These are phyloP conservation scores for Carassius auratus DNA, from an alignment of 2,113 vertebrate genomes.

Conservation along the genomic window DNA sequence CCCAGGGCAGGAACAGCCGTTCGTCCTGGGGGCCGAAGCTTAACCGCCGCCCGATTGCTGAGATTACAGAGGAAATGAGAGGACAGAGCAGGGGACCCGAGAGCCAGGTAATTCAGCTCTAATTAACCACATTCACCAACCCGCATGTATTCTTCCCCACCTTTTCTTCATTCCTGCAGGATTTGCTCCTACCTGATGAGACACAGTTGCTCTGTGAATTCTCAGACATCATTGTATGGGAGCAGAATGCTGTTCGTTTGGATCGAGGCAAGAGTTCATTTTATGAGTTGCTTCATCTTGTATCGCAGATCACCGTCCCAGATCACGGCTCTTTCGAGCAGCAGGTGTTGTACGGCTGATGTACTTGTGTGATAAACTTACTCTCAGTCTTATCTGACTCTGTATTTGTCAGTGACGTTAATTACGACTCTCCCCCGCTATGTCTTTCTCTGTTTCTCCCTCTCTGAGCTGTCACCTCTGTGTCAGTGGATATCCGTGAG, in stretches of 20 bases:
- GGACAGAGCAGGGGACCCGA: conserved; percentile 52
- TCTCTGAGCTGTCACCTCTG: conserved; percentile 41
- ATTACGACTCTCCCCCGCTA: conserved; percentile 9
- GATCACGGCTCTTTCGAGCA: neutral
- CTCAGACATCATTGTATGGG: conserved; percentile 22
- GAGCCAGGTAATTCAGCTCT: conserved; percentile 63
- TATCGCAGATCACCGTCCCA: conserved; percentile 29
- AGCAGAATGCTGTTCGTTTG: neutral
- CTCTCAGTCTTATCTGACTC: conserved; percentile 19
- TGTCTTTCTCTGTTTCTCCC: conserved; percentile 33
- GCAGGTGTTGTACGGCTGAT: neutral
- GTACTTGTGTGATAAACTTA: conserved; percentile 1
- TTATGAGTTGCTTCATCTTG: neutral
- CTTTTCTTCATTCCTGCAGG: conserved; percentile 26
- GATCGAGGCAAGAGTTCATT: neutral
- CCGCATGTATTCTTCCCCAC: conserved; percentile 32
- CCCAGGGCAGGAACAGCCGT: conserved; percentile 45
- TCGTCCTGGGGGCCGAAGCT: conserved; percentile 69
- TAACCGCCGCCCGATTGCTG: conserved; percentile 77
- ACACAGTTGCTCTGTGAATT: conserved; percentile 40
- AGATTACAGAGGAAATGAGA: conserved; percentile 78
- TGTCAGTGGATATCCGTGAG: conserved; percentile 46
- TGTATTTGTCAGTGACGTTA: conserved; percentile 36
- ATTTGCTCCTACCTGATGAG: conserved; percentile 43
- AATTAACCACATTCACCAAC: conserved; percentile 59